phyloP scores from a whole-genome alignment of 2,113 vertebrate species.

The Chaetodon trifascialis region DNA sequence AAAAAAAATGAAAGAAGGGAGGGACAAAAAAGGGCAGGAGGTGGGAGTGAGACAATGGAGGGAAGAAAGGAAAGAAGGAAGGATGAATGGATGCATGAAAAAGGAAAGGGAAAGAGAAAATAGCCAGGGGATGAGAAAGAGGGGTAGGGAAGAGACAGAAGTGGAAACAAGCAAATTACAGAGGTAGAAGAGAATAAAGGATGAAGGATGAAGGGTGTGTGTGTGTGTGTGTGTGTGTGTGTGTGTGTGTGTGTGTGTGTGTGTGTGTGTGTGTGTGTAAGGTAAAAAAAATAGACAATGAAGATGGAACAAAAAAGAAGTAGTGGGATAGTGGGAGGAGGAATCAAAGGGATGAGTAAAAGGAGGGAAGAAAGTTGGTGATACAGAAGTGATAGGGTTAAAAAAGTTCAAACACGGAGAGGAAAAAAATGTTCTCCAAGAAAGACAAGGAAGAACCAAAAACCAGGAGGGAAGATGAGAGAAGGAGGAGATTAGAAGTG shows the following conservation, averaged over 20 bases:
- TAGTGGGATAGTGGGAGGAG: too few relatives aligned
- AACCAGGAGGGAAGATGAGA: neutral
- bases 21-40: conserved; percentile 59
- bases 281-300: neutral
- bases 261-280: too few relatives aligned
- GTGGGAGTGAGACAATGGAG: conserved; percentile 48
- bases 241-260: too few relatives aligned
- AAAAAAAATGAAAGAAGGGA: conserved; percentile 54
- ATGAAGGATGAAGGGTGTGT: too few relatives aligned
- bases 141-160: neutral
- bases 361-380: neutral
- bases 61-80: conserved; percentile 62
- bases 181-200: neutral
- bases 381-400: neutral
- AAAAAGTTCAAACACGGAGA: neutral
- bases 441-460: neutral
- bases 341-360: neutral
- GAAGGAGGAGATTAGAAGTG: neutral
- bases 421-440: too few relatives aligned
- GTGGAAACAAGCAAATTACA: neutral
- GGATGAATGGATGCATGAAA: conserved; percentile 26
- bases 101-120: conserved; percentile 53
- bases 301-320: neutral
- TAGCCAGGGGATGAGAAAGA: neutral
- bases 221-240: too few relatives aligned